Evolutionary conservation across 2,113 vertebrate genomes (phyloP), one percentile per base, ranked within the genome.

Genomic region (Hyaena hyaena): DNA sequence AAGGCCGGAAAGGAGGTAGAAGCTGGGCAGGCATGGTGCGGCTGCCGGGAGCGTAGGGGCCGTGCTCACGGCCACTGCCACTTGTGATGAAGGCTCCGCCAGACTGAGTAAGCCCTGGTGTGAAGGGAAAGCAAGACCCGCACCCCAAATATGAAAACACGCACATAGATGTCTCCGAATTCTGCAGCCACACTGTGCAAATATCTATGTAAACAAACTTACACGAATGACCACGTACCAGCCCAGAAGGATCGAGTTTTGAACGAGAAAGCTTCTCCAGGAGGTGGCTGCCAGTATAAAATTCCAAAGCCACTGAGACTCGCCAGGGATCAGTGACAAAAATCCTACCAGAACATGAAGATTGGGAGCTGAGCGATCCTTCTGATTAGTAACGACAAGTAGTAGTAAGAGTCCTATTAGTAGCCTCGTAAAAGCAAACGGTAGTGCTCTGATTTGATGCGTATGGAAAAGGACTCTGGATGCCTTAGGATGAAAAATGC

Each of bases 151-250:
- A 7, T 21, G 24, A 58, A 17, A 85, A 61, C 73, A 53, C 16
- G 35, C 28, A 74, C 9, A 4, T 10, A 1, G 10, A 9, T 4
- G 12, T 19, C 53, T n/a, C 26, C 3, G 17, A 31, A 45, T n/a
- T 33, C 50, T 8, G 33, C 53, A 15, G 0, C 0, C 4, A 21
- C 31, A 6, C 17, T 45, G 4, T 33, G 10, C 50, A 79, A 12
- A 19, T 7, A 15, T 7, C 5, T 14, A 2, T 3, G 10, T 7
- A 1, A 1, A 26, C 23, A 16, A 1, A 24, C 26, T 7, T 3
- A 3, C 43, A 77, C 4, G 4, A 17, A 48, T 77, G 16, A 21
- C 6, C 1, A 23, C 14, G 6, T 7, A 28, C 10, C 73, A 33
- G 19, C 82, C 50, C 19, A 3, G 58, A 68, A 94, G 55, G 33